These are phyloP conservation scores for Acanthosepion lycidas DNA, from an alignment of 2,888 invertebrate genomes.

Conservation along the genomic window DNA sequence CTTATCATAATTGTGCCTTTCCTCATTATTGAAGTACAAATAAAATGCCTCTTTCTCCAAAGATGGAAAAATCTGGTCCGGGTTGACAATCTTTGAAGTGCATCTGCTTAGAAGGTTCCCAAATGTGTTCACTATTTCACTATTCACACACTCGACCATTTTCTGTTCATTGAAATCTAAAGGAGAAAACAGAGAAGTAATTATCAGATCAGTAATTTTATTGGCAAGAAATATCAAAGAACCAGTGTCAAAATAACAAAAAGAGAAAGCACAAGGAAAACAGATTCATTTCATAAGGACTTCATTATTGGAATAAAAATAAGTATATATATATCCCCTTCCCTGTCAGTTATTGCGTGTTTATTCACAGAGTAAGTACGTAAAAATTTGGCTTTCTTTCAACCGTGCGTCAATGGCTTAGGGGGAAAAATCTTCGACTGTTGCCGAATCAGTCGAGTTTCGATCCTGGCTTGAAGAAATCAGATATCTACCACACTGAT, in stretches of 20 bases:
- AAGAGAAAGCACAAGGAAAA: no score
- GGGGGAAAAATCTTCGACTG: no score
- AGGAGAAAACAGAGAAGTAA: slow-evolving; percentile 60
- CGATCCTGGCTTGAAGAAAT: no score
- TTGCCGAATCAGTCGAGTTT: no score
- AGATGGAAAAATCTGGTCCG: slow-evolving; percentile 83
- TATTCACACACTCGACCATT: slow-evolving; percentile 85
- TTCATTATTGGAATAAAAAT: no score
- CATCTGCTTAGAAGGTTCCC: slow-evolving; percentile 92
- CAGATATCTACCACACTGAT: no score
- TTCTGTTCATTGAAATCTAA: slow-evolving; percentile 89
- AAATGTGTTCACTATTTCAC: slow-evolving; percentile 91
- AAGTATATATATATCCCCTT: no score
- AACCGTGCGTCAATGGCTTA: no score
- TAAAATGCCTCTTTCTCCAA: slow-evolving; percentile 63
- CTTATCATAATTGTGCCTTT: slow-evolving; percentile 75
- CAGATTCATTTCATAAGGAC: background rate
- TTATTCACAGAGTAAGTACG: no score
- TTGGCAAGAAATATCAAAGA: background rate
- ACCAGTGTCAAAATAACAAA: no score
- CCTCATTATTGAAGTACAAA: slow-evolving; percentile 75
- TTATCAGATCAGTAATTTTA: background rate
- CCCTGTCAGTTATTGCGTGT: no score
- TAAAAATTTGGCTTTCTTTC: no score
- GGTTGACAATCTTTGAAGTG: slow-evolving; percentile 85